A percentile compares a stretch with the other conserved stretches of the same genome.
phyloP scores from a whole-genome alignment of 2,888 invertebrate genomes.

The Limnephilus rhombicus region DNA sequence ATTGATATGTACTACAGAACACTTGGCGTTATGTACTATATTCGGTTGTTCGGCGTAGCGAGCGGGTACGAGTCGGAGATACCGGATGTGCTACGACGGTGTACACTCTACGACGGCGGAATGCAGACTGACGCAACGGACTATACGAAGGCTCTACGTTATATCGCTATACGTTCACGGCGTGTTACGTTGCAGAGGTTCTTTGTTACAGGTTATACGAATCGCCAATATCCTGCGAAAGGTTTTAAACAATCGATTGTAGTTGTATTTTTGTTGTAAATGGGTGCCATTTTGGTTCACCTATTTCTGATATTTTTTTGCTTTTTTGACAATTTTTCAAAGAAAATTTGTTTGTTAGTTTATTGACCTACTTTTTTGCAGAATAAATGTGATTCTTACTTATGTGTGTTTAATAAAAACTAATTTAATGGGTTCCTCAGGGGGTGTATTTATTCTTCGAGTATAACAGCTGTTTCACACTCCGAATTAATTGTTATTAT shows the following conservation, averaged over 20 bases:
- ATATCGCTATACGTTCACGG: background rate
- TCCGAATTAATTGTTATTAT: background rate
- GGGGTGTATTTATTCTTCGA: background rate
- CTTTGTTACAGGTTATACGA: constrained; percentile 7
- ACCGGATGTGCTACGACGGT: background rate
- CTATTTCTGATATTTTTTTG: background rate
- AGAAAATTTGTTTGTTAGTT: background rate
- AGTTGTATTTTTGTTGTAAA: background rate
- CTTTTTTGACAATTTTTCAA: background rate
- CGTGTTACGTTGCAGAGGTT: constrained; percentile 22
- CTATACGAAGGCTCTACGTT: background rate
- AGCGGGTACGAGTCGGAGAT: background rate
- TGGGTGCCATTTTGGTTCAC: background rate
- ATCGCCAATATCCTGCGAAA: background rate
- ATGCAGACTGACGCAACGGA: background rate
- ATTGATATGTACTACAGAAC: background rate
- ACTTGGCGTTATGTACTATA: background rate
- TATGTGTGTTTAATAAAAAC: too few species aligned
- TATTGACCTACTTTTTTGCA: background rate
- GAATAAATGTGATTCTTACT: too few species aligned
- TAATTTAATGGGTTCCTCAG: too few species aligned
- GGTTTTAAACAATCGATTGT: background rate
- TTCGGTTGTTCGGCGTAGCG: background rate
- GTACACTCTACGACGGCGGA: background rate
- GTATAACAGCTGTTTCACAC: background rate